phyloP scores from a whole-genome alignment of 2,113 vertebrate species.

The Turdus rufiventris region DNA sequence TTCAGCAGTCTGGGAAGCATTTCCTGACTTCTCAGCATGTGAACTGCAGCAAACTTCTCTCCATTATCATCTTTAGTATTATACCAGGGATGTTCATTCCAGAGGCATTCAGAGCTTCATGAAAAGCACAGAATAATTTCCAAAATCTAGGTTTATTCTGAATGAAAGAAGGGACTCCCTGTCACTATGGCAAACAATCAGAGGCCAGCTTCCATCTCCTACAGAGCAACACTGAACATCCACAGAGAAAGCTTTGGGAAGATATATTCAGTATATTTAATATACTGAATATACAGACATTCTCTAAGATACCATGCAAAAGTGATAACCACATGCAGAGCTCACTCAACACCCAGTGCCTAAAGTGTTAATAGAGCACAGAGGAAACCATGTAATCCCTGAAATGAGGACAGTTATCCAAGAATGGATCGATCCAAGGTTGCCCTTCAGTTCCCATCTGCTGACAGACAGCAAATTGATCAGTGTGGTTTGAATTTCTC shows the following conservation, averaged over 20 bases:
- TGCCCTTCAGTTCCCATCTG: not conserved
- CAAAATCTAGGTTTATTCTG: not conserved
- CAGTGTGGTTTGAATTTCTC: not conserved
- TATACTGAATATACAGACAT: rapidly evolving
- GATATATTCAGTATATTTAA: not conserved
- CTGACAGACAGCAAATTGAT: not conserved
- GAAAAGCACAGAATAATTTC: not conserved
- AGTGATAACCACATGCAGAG: not conserved
- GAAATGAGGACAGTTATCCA: not conserved
- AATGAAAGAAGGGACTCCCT: not conserved
- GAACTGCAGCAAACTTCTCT: not conserved
- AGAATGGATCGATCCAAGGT: not conserved
- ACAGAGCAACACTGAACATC: not conserved
- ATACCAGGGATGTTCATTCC: not conserved
- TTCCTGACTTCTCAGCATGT: not conserved
- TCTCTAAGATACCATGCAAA: not conserved
- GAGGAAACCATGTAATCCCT: not conserved
- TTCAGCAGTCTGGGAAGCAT: not conserved
- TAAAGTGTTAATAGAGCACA: not conserved
- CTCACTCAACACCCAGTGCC: not conserved
- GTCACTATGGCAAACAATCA: not conserved
- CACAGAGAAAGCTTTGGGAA: not conserved
- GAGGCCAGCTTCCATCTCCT: not conserved
- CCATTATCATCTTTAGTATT: not conserved
- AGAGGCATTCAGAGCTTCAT: not conserved